A percentile compares a stretch with the other conserved stretches of the same genome.
These are phyloP conservation scores for Acanthurus leucopareius DNA, from an alignment of 2,797 vertebrate species.

Conservation along the genomic window DNA sequence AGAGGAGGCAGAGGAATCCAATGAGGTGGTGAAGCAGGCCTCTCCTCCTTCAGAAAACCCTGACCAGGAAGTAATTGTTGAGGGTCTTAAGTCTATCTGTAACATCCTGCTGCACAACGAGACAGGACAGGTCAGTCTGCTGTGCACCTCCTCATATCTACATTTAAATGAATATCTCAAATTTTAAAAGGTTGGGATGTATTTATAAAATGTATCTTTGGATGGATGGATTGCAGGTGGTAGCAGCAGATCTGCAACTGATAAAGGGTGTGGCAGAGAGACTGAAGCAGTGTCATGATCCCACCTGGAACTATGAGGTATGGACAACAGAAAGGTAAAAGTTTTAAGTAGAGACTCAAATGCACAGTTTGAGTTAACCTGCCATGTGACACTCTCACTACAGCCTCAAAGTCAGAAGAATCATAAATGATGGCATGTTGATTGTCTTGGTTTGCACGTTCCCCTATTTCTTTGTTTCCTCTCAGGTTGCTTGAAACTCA, in stretches of 20 bases:
- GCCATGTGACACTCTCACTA: neutral
- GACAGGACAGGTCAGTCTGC: constrained; percentile 82
- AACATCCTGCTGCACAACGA: constrained; percentile 93
- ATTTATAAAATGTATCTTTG: neutral
- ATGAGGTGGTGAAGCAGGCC: constrained; percentile 57
- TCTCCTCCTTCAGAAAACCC: constrained; percentile 75
- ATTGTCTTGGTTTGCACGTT: neutral
- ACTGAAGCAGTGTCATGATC: constrained; percentile 86
- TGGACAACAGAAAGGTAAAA: neutral
- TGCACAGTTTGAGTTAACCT: neutral
- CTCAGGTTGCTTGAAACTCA: neutral
- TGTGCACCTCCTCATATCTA: neutral
- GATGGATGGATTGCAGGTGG: constrained; percentile 68
- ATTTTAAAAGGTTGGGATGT: neutral
- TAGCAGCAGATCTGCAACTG: constrained; percentile 83
- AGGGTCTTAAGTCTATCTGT: constrained; percentile 93
- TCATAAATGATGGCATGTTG: neutral
- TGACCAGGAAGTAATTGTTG: constrained; percentile 90
- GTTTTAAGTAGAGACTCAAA: neutral
- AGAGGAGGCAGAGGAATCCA: constrained; percentile 4
- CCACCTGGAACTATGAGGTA: constrained; percentile 87
- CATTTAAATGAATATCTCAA: neutral
- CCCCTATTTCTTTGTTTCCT: neutral
- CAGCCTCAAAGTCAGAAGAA: neutral
- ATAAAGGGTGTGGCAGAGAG: constrained; percentile 88